Base-by-base conservation (phyloP, 2,113 vertebrate species). In the Sitta europaea region DNA sequence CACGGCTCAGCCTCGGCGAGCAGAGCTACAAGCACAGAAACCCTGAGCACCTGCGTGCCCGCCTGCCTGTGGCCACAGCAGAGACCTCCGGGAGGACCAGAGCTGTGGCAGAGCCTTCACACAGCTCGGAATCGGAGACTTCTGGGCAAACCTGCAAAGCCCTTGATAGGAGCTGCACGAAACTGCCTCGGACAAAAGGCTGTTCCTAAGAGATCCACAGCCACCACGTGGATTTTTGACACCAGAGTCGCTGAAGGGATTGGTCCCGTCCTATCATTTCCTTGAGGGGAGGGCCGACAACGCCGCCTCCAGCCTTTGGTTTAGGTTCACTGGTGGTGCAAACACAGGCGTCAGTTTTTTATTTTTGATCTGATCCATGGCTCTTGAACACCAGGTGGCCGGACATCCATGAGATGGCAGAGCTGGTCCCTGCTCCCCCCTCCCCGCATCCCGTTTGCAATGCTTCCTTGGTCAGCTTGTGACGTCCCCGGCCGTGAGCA, bases 341-440 rank as follows among this genome's bases (percentile, higher is more conserved):
- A 3, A 10, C 11, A 5, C 1, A 45, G 27, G 4, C 8, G 11
- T 2, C 10, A 5, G 8, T 4, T 67, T 79, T 70, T 45, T n/a
- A 25, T 6, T 12, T 65, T 50, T 0, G 1, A 0, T 33, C 43
- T 45, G 31, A 48, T 8, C 18, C 40, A 20, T 31, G 4, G 7
- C 5, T 11, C 6, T 1, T 0, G 6, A 48, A 19, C 3, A 2
- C 8, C 1, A 0, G 6, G 14, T 21, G 12, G 6, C 16, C 33
- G 6, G 0, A 28, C 1, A 2, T 23, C 33, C 1, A 1, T 2
- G 50, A 43, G 25, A 25, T 10, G 35, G n/a, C 36, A 43, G 73
- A 61, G 42, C 15, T 4, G 19, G 5, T 40, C 19, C 7, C 43
- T 9, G 27, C 24, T 66, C 21, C 40, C 0, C 2, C 3, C 6